Evolutionary conservation across 2,113 vertebrate species (phyloP), one percentile per base, ranked within the genome.

Genomic region (Orientallactaga bullata): DNA sequence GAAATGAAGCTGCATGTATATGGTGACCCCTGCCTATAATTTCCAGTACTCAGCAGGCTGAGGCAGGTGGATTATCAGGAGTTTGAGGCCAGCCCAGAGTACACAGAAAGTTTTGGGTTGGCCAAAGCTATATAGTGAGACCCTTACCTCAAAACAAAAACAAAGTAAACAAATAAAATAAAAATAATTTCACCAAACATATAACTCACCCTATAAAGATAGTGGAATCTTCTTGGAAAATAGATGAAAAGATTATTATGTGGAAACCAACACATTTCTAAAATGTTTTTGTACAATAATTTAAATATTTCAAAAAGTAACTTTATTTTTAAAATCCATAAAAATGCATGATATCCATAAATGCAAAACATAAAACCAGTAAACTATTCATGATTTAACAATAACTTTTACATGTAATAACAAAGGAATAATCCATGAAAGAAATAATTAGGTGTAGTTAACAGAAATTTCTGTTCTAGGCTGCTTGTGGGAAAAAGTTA

Each of bases 261-360:
- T 86, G 30, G 78, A 83, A 58, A 76, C 4, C 30, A 74, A 10
- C 30, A 63, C 4, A 69, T 89, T 89, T 85, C 24, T 42, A 87
- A 84, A 37, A 84, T 20, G 74, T 76, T 79, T 79, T 87, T 79
- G 20, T 91, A 32, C 6, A 17, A 89, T 9, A 91, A 68, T 11
- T 61, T 88, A 82, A 78, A 47, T 32, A 84, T 88, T 92, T 81
- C 42, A 23, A 61, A 87, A 71, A 77, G 23, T 73, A 88, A 79
- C 26, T 58, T 23, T 47, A 32, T 61, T 35, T 26, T 51, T 42
- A 37, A 84, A 68, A 68, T 12, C 21, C 30, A 17, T 76, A 16
- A 82, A 88, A 60, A 76, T 61, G 35, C 3, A 61, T 37, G 37
- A 24, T 11, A 71, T 30, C 30, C 30, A 16, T 86, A 79, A 51